Percentiles rank a stretch among this genome's conserved stretches.
These are phyloP conservation scores for Philopedon plagiatum DNA, from an alignment of 2,888 invertebrate species.

Conservation along the genomic window DNA sequence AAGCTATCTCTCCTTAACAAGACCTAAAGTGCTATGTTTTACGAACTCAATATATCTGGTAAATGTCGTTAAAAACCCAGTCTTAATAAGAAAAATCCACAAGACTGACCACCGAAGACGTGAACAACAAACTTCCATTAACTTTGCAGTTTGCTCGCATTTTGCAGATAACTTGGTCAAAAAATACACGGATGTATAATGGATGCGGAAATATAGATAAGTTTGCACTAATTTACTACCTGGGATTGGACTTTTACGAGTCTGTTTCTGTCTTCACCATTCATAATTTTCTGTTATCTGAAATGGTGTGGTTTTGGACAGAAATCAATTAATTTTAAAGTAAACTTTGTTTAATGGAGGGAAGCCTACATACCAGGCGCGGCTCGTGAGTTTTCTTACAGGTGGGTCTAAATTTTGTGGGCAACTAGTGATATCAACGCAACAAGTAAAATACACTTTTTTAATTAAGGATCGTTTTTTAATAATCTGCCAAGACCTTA, in stretches of 20 bases:
- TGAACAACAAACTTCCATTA: conserved; percentile 57
- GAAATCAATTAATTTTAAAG: neutral
- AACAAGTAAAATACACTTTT: too few relatives aligned
- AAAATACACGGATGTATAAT: neutral
- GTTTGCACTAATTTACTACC: conserved; percentile 38
- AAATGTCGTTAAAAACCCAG: neutral
- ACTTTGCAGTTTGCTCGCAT: conserved; percentile 44
- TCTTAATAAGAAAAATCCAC: conserved; percentile 3
- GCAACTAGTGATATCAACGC: too few relatives aligned
- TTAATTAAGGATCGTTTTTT: too few relatives aligned
- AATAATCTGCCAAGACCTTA: too few relatives aligned
- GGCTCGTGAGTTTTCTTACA: too few relatives aligned
- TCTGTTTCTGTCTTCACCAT: neutral
- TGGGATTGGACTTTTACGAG: conserved; percentile 17
- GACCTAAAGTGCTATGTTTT: neutral
- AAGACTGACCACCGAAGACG: conserved; percentile 51
- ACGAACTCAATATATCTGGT: neutral
- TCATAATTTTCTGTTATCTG: conserved; percentile 15
- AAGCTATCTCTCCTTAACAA: neutral
- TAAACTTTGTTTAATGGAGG: neutral
- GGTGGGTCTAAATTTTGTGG: too few relatives aligned
- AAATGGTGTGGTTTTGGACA: conserved; percentile 15
- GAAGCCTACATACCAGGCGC: too few relatives aligned
- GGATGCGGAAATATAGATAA: conserved; percentile 30
- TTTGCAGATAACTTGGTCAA: conserved; percentile 51